Evolutionary conservation across 2,888 invertebrate genomes (phyloP).

Genomic region (Coleophora deauratella): DNA sequence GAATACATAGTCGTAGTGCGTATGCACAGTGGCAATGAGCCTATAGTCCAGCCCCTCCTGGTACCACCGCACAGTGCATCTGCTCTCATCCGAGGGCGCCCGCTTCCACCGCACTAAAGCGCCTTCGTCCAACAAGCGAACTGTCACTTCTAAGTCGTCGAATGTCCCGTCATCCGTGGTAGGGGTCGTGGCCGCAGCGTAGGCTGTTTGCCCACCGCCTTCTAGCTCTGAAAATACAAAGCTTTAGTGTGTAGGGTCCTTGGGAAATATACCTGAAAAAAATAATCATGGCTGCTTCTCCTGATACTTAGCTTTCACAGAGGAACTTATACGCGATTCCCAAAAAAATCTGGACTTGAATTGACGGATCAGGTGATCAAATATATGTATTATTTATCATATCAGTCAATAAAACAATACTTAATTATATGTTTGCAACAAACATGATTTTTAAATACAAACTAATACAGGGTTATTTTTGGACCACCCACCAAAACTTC

Average conservation of each 20-base stretch:
- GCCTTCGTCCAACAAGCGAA: constrained; percentile 81
- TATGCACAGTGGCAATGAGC: constrained; percentile 80
- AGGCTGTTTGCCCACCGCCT: constrained; percentile 23
- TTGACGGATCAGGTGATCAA: too few species aligned
- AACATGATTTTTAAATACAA: too few species aligned
- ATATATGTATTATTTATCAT: too few species aligned
- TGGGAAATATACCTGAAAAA: not conserved
- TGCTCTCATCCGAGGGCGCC: constrained; percentile 68
- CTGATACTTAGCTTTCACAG: not conserved
- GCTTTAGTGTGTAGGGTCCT: not conserved
- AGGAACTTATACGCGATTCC: too few species aligned
- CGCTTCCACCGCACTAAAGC: constrained; percentile 86
- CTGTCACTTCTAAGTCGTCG: constrained; percentile 80
- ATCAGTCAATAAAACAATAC: too few species aligned
- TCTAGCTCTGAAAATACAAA: constrained; percentile 19
- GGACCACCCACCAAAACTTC: too few species aligned
- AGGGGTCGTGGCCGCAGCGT: constrained; percentile 20
- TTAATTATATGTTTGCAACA: too few species aligned
- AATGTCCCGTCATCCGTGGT: constrained; percentile 41
- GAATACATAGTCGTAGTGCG: constrained; percentile 79
- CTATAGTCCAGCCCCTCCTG: constrained; percentile 58
- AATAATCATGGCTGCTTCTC: not conserved
- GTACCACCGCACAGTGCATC: constrained; percentile 82
- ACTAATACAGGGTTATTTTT: too few species aligned
- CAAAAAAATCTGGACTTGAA: too few species aligned